Evolutionary conservation across 2,113 vertebrate species (phyloP), one percentile per base, ranked within the genome.

Genomic region (Psittacula cyanocephala): DNA sequence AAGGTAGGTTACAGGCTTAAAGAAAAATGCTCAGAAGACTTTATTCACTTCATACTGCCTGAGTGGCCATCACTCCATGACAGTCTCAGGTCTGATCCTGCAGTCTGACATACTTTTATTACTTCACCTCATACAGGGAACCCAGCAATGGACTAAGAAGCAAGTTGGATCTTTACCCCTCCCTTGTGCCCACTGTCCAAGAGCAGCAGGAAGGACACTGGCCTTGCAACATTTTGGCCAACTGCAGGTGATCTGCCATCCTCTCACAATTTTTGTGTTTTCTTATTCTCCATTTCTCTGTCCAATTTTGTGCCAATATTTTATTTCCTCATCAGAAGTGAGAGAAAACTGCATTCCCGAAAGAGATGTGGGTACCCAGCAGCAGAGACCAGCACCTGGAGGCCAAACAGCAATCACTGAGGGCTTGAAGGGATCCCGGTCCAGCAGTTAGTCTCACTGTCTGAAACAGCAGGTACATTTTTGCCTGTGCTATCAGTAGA

Each of bases 171-270:
- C 60, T 91, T 70, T 16, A 25, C 7, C 2, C 5, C 2, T 71
- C 17, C 47, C 29, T 72, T 0, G 0, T 47, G 22, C 23, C 49
- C 18, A 20, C 17, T 39, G 27, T 8, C 4, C 13, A 49, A 63
- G 4, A 46, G 37, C 41, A 67, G 11, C 31, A 86, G 50, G 43
- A 70, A 50, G 17, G 9, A 2, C 33, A 41, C 5, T 47, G 16
- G 22, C 29, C 23, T 59, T 37, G 60, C 6, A 89, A 75, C 22
- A 33, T 63, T 78, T 81, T 81, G 35, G 14, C 9, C 47, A 63
- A 1, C 3, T 4, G 11, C 7, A 5, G 0, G 17, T 27, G 17
- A 17, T 75, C 18, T 27, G 46, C 80, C 31, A n/a, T 65, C 85
- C 59, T 29, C 31, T 44, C 1, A 0, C 2, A 62, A 19, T 23